Evolutionary conservation across 2,888 invertebrate genomes (phyloP), one percentile per base, ranked within the genome.

Genomic region (Drosophila atroscutellata): DNA sequence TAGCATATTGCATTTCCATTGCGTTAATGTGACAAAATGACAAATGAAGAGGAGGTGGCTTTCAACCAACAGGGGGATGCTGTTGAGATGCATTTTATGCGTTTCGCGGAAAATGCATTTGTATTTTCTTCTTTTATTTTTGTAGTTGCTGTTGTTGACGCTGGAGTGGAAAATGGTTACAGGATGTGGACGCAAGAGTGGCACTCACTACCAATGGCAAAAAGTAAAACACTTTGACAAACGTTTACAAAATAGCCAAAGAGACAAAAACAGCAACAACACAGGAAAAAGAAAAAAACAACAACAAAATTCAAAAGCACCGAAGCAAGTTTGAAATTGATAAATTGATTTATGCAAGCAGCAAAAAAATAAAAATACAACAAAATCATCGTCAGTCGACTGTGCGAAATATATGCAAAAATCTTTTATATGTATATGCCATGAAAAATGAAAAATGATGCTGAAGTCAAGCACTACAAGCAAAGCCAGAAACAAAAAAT

Each of bases 11-110:
- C 83, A 92, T 91, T 91, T 89, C 87, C 89, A 91, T 86, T 89
- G 89, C 90, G 91, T 90, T 91, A 91, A 91, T 91, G 91, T 91
- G 92, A 91, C 91, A 91, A 91, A 91, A 86, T 91, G 91, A 91
- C 91, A 92, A 92, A 92, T 91, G 87, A 89, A 89, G 84, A 76
- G 67, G 75, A 24, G 67, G 50, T 28, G 57, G 37, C 59, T 52
- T 57, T 65, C 55, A 39, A 2, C 18, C 56, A 28, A 9, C 55
- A 32, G n/a, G n/a, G 24, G 20, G 13, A 24, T 18, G 24, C 36
- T 47, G 66, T 54, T 66, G 68, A 69, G 70, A 76, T 72, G 72
- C 72, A 75, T 72, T 87, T 83, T 83, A 83, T 85, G 85, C 82
- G 75, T 73, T 81, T 75, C 75, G 83, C 83, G 81, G 73, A 74